phyloP scores from a whole-genome alignment of 2,888 invertebrate genomes.

The Tinea semifulvella region DNA sequence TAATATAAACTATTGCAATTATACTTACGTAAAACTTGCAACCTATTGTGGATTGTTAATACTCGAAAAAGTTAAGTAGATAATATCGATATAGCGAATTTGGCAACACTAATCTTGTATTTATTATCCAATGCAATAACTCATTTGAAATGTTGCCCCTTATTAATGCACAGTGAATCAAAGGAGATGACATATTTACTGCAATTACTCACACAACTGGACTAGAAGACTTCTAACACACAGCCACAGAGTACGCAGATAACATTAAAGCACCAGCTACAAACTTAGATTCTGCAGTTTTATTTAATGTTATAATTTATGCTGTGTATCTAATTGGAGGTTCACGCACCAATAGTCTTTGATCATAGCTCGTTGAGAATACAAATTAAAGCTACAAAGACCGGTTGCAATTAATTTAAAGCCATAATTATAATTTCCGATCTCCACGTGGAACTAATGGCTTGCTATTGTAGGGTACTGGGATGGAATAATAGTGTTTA shows the following conservation, averaged over 20 bases:
- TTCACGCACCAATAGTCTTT: constrained; percentile 27
- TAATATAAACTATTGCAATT: too few relatives aligned
- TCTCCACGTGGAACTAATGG: background rate
- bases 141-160: constrained; percentile 29
- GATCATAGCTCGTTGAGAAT: constrained; percentile 34
- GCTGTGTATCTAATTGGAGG: constrained; percentile 18
- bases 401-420: constrained; percentile 3
- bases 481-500: constrained; percentile 2
- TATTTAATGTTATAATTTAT: background rate
- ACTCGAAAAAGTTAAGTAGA: background rate
- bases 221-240: constrained; percentile 10
- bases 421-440: constrained; percentile 7
- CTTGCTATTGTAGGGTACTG: background rate
- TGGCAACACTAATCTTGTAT: constrained; percentile 19
- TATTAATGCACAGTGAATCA: constrained; percentile 41
- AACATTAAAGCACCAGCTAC: background rate
- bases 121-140: constrained; percentile 34
- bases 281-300: background rate
- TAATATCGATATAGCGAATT: constrained; percentile 2
- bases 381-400: constrained; percentile 16
- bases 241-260: background rate
- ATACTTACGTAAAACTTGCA: too few relatives aligned
- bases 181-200: constrained; percentile 48
- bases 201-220: constrained; percentile 31
- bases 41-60: too few relatives aligned